These are phyloP conservation scores for Pygocentrus nattereri DNA, from an alignment of 2,797 vertebrate genomes.

Conservation along the genomic window DNA sequence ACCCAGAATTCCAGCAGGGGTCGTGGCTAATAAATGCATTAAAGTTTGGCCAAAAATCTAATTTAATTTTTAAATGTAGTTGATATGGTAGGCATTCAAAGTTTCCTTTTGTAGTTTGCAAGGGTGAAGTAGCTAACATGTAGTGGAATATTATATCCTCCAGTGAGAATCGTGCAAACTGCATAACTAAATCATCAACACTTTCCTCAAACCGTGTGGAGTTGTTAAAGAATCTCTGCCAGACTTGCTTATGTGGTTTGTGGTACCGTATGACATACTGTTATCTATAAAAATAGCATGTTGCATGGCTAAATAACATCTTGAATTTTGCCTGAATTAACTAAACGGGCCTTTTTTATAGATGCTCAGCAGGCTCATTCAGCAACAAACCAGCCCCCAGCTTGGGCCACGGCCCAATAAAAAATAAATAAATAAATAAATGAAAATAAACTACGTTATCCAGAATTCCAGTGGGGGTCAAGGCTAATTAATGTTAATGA, in stretches of 20 bases:
- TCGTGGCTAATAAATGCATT: not conserved
- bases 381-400: no score
- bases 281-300: not conserved
- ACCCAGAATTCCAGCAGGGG: conserved; percentile 12
- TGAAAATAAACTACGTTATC: conserved; percentile 28
- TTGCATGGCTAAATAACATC: not conserved
- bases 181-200: not conserved
- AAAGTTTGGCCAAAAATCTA: not conserved
- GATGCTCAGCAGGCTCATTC: no score
- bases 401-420: conserved; percentile 1
- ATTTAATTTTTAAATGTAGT: no score
- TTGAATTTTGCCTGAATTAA: not conserved
- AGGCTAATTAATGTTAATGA: conserved; percentile 33
- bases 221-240: not conserved
- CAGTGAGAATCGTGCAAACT: no score
- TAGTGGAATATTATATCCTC: no score
- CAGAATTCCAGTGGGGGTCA: conserved; percentile 30
- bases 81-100: no score
- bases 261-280: not conserved
- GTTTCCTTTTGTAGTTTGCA: no score
- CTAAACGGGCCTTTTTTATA: no score
- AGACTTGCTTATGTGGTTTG: not conserved
- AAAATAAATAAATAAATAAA: no score
- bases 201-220: not conserved
- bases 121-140: no score